A percentile compares a stretch with the other conserved stretches of the same genome.
These are phyloP conservation scores for Rhinella marina DNA, from an alignment of 2,797 vertebrate species.

Conservation along the genomic window DNA sequence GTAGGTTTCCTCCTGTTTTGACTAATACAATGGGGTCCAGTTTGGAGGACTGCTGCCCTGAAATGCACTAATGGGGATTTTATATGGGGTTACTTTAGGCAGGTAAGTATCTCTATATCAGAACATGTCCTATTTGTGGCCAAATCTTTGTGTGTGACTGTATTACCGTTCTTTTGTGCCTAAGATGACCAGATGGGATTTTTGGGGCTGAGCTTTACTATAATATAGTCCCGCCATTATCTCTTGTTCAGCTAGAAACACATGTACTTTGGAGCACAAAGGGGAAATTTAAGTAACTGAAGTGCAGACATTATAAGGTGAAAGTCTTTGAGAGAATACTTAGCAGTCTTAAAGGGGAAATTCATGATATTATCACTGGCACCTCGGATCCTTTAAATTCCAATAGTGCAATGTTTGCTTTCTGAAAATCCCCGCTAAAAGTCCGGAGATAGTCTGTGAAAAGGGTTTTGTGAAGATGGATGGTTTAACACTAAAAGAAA, in stretches of 20 bases:
- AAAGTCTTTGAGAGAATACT: neutral
- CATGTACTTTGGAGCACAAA: neutral
- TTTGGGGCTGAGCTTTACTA: neutral
- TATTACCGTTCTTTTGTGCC: neutral
- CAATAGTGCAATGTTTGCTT: slow-evolving; percentile 20
- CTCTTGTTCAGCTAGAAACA: neutral
- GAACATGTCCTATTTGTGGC: neutral
- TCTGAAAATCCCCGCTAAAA: slow-evolving; percentile 11
- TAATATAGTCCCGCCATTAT: neutral
- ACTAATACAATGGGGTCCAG: no score
- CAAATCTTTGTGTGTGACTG: neutral
- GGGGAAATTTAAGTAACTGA: neutral
- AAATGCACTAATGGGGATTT: no score
- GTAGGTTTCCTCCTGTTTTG: no score
- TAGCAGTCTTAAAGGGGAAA: neutral
- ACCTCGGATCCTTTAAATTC: neutral
- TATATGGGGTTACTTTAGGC: no score
- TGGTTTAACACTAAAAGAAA: slow-evolving; percentile 67
- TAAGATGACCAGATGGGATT: neutral
- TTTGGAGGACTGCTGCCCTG: no score
- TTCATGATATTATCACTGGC: slow-evolving; percentile 25
- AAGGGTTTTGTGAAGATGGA: slow-evolving; percentile 68
- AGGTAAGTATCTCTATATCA: no score
- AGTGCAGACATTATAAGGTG: neutral
- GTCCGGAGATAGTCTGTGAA: slow-evolving; percentile 22